Conservation (phyloP, 1,140 invertebrate species). For the Zaprionus lachaisei region DNA sequence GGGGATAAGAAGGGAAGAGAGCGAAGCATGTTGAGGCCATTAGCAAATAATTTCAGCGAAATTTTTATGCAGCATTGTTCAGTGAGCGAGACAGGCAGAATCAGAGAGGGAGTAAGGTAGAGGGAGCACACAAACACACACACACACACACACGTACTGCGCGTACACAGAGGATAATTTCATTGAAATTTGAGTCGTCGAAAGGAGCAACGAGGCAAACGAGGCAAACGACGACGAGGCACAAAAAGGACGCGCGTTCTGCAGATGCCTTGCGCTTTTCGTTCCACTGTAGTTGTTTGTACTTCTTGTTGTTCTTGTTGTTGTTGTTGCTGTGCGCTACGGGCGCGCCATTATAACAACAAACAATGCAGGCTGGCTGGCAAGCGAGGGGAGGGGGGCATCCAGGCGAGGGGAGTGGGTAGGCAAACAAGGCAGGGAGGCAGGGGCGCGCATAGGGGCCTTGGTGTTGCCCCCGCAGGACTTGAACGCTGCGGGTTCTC, state of each 20-base stretch:
- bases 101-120: background rate
- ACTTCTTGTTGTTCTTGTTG: too few species aligned
- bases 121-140: conserved; percentile 15
- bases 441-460: conserved; percentile 15
- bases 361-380: conserved; percentile 66
- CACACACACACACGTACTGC: background rate
- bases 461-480: conserved; percentile 62
- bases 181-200: conserved; percentile 83
- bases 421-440: background rate
- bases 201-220: conserved; percentile 63
- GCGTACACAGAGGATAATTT: conserved; percentile 69
- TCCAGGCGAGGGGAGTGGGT: background rate
- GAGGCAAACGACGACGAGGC: conserved; percentile 35
- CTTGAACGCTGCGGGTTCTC: conserved; percentile 61
- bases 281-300: conserved; percentile 21
- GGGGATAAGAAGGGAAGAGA: background rate
- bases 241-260: conserved; percentile 74
- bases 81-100: background rate
- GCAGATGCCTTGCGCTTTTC: conserved; percentile 81
- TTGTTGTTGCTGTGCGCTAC: conserved; percentile 35
- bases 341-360: conserved; percentile 77
- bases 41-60: conserved; percentile 83
- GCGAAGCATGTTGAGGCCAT: conserved; percentile 59
- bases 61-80: conserved; percentile 72
- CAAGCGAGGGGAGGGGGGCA: conserved; percentile 8